Conservation (phyloP, 1,140 invertebrate genomes). For the Polyergus mexicanus region DNA sequence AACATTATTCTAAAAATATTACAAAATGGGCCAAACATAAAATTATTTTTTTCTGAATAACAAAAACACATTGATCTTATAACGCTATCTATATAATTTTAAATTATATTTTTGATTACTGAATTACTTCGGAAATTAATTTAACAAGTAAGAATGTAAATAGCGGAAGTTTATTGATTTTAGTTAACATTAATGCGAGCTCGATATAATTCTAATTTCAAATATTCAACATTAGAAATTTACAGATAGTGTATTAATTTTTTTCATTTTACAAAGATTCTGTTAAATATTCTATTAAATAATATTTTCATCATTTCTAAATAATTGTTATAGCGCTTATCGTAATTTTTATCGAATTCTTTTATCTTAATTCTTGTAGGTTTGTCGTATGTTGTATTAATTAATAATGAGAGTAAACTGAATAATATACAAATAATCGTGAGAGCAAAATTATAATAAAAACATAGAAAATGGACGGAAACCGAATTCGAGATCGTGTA, state of each 20-base stretch:
- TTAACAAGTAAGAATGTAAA: no score
- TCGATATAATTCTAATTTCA: not conserved
- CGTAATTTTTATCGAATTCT: not conserved
- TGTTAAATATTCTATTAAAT: not conserved
- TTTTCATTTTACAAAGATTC: not conserved
- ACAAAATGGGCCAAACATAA: not conserved
- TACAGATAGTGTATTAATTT: not conserved
- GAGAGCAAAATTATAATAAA: slow-evolving; percentile 22
- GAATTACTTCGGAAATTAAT: not conserved
- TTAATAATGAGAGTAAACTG: no score
- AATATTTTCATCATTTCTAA: not conserved
- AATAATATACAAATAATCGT: not conserved
- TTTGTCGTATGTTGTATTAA: not conserved
- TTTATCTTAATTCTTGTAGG: not conserved
- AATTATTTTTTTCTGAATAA: not conserved
- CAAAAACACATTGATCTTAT: not conserved
- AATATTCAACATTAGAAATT: not conserved
- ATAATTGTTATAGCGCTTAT: not conserved
- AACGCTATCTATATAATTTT: not conserved
- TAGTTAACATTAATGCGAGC: not conserved
- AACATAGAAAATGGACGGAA: slow-evolving; percentile 20
- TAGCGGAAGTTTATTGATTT: not conserved
- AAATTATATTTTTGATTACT: not conserved
- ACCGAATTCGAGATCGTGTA: slow-evolving; percentile 20
- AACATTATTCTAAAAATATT: not conserved